Evolutionary conservation across 2,888 invertebrate species (phyloP), one percentile per base, ranked within the genome.

Genomic region (Brenthis daphne): DNA sequence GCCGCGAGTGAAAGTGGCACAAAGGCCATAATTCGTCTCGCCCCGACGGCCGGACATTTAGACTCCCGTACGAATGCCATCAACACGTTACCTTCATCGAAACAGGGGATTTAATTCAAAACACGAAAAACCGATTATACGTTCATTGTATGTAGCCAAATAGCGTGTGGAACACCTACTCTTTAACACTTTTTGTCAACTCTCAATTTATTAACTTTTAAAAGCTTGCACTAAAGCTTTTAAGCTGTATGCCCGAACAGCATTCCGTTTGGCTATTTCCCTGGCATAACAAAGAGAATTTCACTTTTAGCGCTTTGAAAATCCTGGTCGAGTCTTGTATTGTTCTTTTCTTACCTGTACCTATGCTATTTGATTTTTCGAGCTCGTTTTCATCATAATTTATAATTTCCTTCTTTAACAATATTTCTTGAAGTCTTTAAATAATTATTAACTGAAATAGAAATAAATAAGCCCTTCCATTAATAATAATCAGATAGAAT

Each of bases 21-120:
- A 87, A 87, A 86, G 84, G 86, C 88, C 83, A 90, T 91, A 91
- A 91, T 84, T 91, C 89, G 90, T 90, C 85, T 83, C 84, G 81
- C 80, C 79, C 79, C 85, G 87, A 87, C 87, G 81, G 81, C 77
- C 78, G 83, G 81, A 81, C 84, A 79, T 82, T 82, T 79, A 81
- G 75, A 80, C 77, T 75, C 78, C 74, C 78, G 84, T 82, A 84
- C 82, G 84, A 78, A 82, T 82, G 77, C 82, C 84, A 79, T 77
- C 76, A 76, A 69, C 63, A 63, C 60, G 69, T 67, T 56, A 71
- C 73, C 70, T 69, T 71, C 73, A 79, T 78, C 82, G 78, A 81
- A 85, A 85, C 85, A 84, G 76, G 79, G 83, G 84, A 85, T 87
- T 87, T 81, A 80, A 80, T 82, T 81, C 79, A 84, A 85, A 88